A percentile compares a stretch with the other conserved stretches of the same genome.
Conservation (phyloP, 2,888 invertebrate genomes). For the Eupithecia subfuscata region DNA sequence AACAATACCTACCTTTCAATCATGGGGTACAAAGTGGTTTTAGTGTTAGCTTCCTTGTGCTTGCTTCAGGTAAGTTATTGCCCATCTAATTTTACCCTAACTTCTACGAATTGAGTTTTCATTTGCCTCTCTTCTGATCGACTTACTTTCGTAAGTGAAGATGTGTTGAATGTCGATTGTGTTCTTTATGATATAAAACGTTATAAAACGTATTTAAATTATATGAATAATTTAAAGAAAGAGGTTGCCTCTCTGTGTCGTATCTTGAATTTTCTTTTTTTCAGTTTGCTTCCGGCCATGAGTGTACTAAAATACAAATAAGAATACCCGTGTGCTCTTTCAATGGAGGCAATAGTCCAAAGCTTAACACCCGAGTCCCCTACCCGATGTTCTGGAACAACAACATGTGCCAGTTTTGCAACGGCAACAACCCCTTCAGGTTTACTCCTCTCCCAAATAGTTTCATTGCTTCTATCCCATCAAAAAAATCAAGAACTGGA, state of each 20-base stretch:
- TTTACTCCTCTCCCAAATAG: constrained; percentile 25
- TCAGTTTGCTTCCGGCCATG: constrained; percentile 27
- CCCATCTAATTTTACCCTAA: neutral
- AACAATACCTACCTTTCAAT: constrained; percentile 38
- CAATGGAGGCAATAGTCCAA: constrained; percentile 13
- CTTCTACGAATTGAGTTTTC: neutral
- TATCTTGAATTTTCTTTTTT: constrained; percentile 22
- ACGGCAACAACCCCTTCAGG: constrained; percentile 22
- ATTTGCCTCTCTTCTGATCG: neutral
- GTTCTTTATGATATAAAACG: neutral
- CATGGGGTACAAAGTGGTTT: constrained; percentile 58
- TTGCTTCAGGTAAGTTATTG: constrained; percentile 62
- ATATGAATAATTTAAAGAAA: neutral
- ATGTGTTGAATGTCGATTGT: neutral
- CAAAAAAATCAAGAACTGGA: constrained; percentile 23
- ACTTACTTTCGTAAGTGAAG: neutral
- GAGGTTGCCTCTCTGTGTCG: neutral
- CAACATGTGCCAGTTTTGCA: constrained; percentile 34
- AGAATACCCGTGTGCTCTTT: constrained; percentile 25
- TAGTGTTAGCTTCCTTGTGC: constrained; percentile 53
- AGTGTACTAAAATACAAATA: constrained; percentile 23
- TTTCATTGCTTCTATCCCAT: constrained; percentile 45
- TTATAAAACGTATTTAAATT: no score
- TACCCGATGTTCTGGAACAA: constrained; percentile 25
- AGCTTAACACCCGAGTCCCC: constrained; percentile 8